phyloP scores from a whole-genome alignment of 2,888 invertebrate species.

The Pollenia labialis region DNA sequence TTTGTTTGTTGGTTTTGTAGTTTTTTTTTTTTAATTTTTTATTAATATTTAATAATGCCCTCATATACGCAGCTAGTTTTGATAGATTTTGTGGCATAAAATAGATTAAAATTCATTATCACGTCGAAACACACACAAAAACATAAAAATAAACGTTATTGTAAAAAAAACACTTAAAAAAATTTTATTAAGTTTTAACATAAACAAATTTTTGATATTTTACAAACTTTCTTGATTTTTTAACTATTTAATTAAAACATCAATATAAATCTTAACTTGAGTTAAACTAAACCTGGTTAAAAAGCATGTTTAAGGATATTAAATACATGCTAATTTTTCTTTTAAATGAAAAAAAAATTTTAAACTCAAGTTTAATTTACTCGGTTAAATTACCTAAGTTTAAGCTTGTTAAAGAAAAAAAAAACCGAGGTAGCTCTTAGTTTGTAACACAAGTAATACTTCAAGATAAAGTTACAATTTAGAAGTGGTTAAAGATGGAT shows the following conservation, averaged over 20 bases:
- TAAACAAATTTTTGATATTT: not conserved
- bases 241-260: not conserved
- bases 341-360: no score
- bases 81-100: slow-evolving; percentile 30
- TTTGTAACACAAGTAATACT: no score
- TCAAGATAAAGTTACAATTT: no score
- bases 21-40: slow-evolving; percentile 9
- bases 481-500: no score
- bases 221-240: not conserved
- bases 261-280: not conserved
- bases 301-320: no score
- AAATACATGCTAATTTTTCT: no score
- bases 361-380: no score
- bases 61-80: slow-evolving; percentile 45
- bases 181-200: slow-evolving; percentile 1
- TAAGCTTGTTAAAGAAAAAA: no score
- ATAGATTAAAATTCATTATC: slow-evolving; percentile 53
- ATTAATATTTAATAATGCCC: slow-evolving; percentile 51
- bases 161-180: slow-evolving; percentile 8
- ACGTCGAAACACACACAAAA: slow-evolving; percentile 15
- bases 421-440: no score
- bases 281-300: slow-evolving; percentile 6
- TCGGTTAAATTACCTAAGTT: no score
- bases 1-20: not conserved
- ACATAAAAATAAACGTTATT: not conserved